Base-by-base conservation (phyloP, 2,888 invertebrate genomes). In the Psylliodes chrysocephalus region DNA sequence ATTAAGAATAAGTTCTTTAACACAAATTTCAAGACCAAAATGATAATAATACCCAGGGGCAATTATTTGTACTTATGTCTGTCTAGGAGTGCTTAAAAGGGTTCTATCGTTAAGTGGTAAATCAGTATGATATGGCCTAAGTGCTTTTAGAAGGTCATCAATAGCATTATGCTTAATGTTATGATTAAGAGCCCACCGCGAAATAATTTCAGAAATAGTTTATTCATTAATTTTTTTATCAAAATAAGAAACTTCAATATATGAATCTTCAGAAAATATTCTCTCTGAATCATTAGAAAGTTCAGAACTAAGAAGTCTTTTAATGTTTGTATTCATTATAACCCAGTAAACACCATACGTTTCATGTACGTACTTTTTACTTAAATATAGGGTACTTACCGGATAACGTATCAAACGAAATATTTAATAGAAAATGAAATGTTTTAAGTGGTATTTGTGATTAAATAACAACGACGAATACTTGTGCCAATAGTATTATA, bases 41-140 rank as follows among this genome's bases (percentile, higher is more conserved):
- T 60, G 59, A 33, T 51, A 60, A 30, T 60, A 60, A 28, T 60
- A 25, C 1, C 59, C 59, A 10, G 59, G 59, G 17, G 42, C 40
- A 51, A 42, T 51, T 30, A 30, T 6, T 42, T 42, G 49, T 8
- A 40, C 51, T 42, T 38, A 28, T 52, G 18, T 18, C 33, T 52
- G n/a, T 46, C 56, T 56, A 14, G 30, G 56, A 17, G 56, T 56
- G 33, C 17, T 35, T 17, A 56, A 46, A 33, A 56, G 46, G 12
- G 56, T 56, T 33, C 56, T 30, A 17, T 33, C 46, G 38, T 46
- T 38, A 19, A 46, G 10, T 28, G 56, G 56, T 28, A 56, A 44
- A 14, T 56, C 59, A 1, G 25, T 15, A 51, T 51, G 42, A 42
- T 18, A 28, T 30, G 59, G 51, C 30, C 51, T 60, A 18, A 60